These are phyloP conservation scores for Zele albiditarsus DNA, from an alignment of 2,888 invertebrate species.

Conservation along the genomic window DNA sequence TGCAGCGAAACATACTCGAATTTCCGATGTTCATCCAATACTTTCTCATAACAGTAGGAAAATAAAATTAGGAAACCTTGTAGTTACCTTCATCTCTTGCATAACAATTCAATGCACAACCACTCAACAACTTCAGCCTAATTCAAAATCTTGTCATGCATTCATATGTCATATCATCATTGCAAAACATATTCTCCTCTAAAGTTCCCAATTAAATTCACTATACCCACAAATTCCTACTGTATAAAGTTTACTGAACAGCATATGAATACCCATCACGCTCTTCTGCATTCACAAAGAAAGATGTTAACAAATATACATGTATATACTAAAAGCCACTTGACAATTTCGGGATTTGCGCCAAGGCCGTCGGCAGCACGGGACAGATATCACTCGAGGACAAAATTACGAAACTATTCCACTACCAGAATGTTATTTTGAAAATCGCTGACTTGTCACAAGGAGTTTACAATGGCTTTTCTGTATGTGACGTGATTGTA, in stretches of 20 bases:
- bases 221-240: not conserved
- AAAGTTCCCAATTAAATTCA: not conserved
- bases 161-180: no score
- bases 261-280: not conserved
- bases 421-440: not conserved
- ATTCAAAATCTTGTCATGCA: no score
- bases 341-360: slow-evolving; percentile 50
- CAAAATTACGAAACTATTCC: slow-evolving; percentile 13
- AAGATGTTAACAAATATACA: not conserved
- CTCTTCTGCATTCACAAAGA: not conserved
- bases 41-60: no score
- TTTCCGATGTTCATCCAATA: no score
- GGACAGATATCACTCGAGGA: slow-evolving; percentile 13
- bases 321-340: slow-evolving; percentile 35
- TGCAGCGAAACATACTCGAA: no score
- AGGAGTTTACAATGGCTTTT: not conserved
- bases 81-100: no score
- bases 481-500: not conserved
- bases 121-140: no score
- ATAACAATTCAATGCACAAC: no score
- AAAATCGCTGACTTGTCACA: not conserved
- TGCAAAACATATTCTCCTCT: not conserved
- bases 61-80: no score
- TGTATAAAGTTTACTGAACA: not conserved
- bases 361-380: not conserved